These are phyloP conservation scores for Cryptus viduatorius DNA, from an alignment of 2,888 invertebrate species.

Conservation along the genomic window DNA sequence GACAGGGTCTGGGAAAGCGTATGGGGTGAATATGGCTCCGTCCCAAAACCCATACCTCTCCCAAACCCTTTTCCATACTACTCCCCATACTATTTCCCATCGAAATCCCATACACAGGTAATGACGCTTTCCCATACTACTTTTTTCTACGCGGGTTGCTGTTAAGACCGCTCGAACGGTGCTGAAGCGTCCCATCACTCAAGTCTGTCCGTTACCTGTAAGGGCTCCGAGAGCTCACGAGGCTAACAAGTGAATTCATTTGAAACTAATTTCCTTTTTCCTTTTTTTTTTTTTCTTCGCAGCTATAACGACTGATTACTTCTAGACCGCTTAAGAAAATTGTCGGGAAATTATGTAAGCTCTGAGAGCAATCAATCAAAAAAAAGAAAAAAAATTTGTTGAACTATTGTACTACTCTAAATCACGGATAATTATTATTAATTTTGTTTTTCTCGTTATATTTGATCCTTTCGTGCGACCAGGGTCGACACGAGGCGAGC, in stretches of 20 bases:
- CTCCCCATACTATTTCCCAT: too few species aligned
- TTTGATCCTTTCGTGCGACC: neutral
- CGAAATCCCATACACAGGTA: too few species aligned
- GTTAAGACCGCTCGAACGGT: constrained; percentile 66
- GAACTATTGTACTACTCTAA: neutral
- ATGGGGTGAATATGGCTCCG: too few species aligned
- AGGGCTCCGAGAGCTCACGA: neutral
- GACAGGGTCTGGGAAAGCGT: too few species aligned
- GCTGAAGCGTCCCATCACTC: constrained; percentile 65
- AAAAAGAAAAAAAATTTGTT: neutral
- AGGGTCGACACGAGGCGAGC: constrained; percentile 33
- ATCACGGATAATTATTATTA: neutral
- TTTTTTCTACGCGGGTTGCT: too few species aligned
- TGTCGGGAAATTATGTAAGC: neutral
- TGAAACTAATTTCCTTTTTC: neutral
- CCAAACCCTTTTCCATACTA: too few species aligned
- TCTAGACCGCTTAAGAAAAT: neutral
- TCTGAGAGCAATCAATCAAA: too few species aligned
- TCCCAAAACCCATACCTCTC: too few species aligned
- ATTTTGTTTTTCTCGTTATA: neutral
- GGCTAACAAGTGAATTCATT: neutral
- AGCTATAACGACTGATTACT: too few species aligned
- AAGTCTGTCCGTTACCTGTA: constrained; percentile 62
- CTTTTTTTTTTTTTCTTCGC: too few species aligned
- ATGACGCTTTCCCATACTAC: too few species aligned